Evolutionary conservation across 2,797 vertebrate genomes (phyloP).

Genomic region (Silurus aristotelis): DNA sequence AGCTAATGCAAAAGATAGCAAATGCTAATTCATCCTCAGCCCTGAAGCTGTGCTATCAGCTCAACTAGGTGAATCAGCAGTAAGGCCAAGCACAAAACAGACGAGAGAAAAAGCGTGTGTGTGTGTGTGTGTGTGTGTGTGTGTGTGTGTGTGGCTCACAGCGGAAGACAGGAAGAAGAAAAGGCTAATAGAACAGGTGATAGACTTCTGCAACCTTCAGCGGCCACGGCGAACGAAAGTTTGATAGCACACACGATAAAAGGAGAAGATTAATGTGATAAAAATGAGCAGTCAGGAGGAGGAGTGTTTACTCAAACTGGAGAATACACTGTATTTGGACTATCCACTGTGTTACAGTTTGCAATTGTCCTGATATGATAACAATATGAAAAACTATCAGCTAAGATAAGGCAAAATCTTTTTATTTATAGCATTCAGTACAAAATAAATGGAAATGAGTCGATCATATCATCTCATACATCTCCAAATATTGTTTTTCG

Average conservation of each 20-base stretch:
- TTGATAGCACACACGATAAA: conserved; percentile 6
- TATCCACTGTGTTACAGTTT: not conserved
- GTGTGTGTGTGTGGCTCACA: not conserved
- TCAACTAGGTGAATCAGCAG: conserved; percentile 27
- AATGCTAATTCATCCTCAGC: conserved; percentile 31
- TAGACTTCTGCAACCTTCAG: not conserved
- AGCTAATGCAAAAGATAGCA: not conserved
- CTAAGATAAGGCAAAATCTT: not conserved
- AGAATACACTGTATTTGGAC: not conserved
- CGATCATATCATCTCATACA: not conserved
- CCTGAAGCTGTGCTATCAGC: conserved; percentile 28
- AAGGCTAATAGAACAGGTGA: not conserved
- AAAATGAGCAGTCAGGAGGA: not conserved
- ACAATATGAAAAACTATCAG: not conserved
- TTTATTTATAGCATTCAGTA: not conserved
- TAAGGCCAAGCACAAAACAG: not conserved
- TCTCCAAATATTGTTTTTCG: not conserved
- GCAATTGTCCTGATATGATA: not conserved
- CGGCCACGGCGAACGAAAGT: not conserved
- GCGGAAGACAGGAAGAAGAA: not conserved
- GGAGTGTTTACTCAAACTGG: not conserved
- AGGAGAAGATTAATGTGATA: not conserved
- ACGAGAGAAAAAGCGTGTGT: not conserved
- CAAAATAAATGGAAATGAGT: not conserved
- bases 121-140: not conserved